Base-by-base conservation (phyloP, 2,113 vertebrate species). In the Anas platyrhynchos region DNA sequence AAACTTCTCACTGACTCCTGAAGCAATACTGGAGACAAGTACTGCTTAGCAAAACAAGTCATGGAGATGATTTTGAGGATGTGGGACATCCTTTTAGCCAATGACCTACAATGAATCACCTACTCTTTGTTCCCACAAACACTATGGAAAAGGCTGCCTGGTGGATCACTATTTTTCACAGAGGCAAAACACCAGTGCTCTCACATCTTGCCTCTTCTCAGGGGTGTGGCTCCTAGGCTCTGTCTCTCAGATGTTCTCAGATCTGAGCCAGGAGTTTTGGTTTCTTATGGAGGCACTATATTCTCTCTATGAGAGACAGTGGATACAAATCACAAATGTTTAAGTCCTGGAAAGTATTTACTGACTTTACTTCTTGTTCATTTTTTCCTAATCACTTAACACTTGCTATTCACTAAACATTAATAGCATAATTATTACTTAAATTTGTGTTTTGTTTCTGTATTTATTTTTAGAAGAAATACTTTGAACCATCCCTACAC, bases 101-200 rank as follows among this genome's bases (percentile, higher is more conserved):
- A 20, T 5, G 44, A 31, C 43, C 26, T 65, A 20, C 3, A 3
- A 5, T 29, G 41, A 93, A 7, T 22, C 23, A 58, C 34, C 26
- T 75, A 3, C 12, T 66, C n/a, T 67, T 56, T 56, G 34, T 58
- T 43, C 7, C 25, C 5, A 2, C 3, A 78, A 74, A 38, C 29
- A 46, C 12, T 20, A 3, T 0, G 0, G 62, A 67, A 16, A 84
- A 48, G 4, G 16, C 3, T 34, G 18, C 3, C 16, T 61, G 32
- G 16, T 29, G 26, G 9, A 38, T 14, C 34, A 17, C 2, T 32
- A 34, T 31, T 55, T 74, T 29, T 46, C 36, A n/a, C 22, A 11
- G 0, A 41, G 22, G 20, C 9, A 91, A 76, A 86, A 22, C 67
- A 80, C 7, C 32, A 43, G 4, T 3, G 1, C 16, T 41, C 23